Base-by-base conservation (phyloP, 2,888 invertebrate species). In the Spodoptera littoralis region DNA sequence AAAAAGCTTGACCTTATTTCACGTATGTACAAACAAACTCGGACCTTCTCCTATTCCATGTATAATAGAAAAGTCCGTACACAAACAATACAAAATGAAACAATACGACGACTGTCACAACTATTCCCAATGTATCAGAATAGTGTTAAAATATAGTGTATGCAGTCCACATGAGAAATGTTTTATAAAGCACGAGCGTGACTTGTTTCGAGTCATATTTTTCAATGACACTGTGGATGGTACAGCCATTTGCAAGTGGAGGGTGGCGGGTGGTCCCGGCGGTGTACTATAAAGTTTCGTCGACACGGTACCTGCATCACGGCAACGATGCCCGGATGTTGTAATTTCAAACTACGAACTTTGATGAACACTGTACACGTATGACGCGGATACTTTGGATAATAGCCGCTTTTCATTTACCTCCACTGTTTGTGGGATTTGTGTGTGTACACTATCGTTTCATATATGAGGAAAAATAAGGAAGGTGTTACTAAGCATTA, bases 281-380 rank as follows among this genome's bases (percentile, higher is more conserved):
- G 79, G 84, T 68, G 67, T 82, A 69, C 72, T 84, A 51, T 71
- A 72, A 76, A 79, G 69, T 74, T 71, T 66, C 62, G 70, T 66
- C 64, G 70, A 85, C 84, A 85, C 67, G 79, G 63, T 79, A 83
- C 72, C 63, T 77, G 73, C 84, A 83, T 65, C 56, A 54, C 46
- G 45, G 45, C 45, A 22, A 51, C 57, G 46, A 65, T 62, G 66
- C 64, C 49, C 60, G 60, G 60, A 61, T 66, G 43, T 50, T 57
- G 46, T 71, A 61, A 75, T 78, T 69, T 60, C 53, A 61, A 75
- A 64, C 60, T 53, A 50, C 42, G 65, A 63, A 77, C 58, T 70
- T 62, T 78, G 65, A 47, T 51, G 58, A 63, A 44, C 50, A 36
- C 36, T 36, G 46, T 60, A 36, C 60, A 59, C 47, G 45, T 63